Conservation (phyloP, 1,140 invertebrate genomes). For the Saxidomus purpurata region DNA sequence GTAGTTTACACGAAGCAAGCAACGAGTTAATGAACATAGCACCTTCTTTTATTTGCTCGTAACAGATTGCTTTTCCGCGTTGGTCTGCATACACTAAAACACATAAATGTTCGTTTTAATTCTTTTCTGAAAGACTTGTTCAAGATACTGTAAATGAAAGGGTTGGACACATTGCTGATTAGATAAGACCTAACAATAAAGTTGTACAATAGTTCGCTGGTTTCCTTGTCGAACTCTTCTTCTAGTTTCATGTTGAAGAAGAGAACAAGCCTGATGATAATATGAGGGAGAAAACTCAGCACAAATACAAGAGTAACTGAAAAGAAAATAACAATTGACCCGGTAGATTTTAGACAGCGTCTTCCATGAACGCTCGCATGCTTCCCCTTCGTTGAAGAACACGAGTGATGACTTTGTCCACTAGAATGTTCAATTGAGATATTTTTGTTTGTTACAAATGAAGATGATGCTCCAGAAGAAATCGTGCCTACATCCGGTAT, state of each 20-base stretch:
- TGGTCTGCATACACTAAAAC: slow-evolving; percentile 22
- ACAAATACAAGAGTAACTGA: slow-evolving; percentile 81
- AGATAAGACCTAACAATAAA: slow-evolving; percentile 80
- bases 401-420: background rate
- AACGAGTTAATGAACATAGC: no score
- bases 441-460: background rate
- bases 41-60: background rate
- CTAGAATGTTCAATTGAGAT: background rate
- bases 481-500: slow-evolving; percentile 15
- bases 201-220: slow-evolving; percentile 76
- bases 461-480: background rate
- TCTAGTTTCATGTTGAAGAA: slow-evolving; percentile 72
- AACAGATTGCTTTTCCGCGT: background rate
- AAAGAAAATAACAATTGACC: slow-evolving; percentile 79
- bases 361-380: slow-evolving; percentile 9
- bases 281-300: slow-evolving; percentile 81
- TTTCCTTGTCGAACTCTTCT: slow-evolving; percentile 41
- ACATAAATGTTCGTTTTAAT: slow-evolving; percentile 61
- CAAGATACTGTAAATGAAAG: slow-evolving; percentile 82
- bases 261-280: slow-evolving; percentile 72
- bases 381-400: background rate
- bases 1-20: no score
- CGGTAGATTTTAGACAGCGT: slow-evolving; percentile 59
- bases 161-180: slow-evolving; percentile 80
- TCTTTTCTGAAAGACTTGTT: slow-evolving; percentile 79